Conservation (phyloP, 1,140 invertebrate genomes). For the Carposina sasakii region DNA sequence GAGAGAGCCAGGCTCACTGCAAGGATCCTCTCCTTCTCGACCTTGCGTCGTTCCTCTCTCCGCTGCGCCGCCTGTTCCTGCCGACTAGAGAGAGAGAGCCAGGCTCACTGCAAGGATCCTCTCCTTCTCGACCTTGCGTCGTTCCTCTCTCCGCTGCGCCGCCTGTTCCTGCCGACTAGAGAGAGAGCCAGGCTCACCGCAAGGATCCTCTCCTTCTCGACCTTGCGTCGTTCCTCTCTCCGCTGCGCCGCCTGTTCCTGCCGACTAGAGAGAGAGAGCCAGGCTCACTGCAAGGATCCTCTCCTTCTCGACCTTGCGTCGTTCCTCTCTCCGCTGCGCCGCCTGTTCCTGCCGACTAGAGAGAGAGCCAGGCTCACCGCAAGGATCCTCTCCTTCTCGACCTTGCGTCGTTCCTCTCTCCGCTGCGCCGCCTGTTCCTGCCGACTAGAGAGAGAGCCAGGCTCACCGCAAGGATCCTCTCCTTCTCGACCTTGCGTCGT, state of each 20-base stretch:
- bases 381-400: slow-evolving; percentile 92
- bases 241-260: slow-evolving; percentile 86
- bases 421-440: slow-evolving; percentile 84
- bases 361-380: slow-evolving; percentile 42
- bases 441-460: not conserved
- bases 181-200: slow-evolving; percentile 88
- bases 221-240: slow-evolving; percentile 85
- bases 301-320: slow-evolving; percentile 93
- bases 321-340: slow-evolving; percentile 83
- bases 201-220: slow-evolving; percentile 92
- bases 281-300: slow-evolving; percentile 76
- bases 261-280: slow-evolving; percentile 46
- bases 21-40: slow-evolving; percentile 92
- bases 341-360: slow-evolving; percentile 85
- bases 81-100: slow-evolving; percentile 46
- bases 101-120: slow-evolving; percentile 76
- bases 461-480: slow-evolving; percentile 80
- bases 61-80: slow-evolving; percentile 86
- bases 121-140: slow-evolving; percentile 93
- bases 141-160: slow-evolving; percentile 83
- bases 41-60: slow-evolving; percentile 85
- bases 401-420: slow-evolving; percentile 85
- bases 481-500: slow-evolving; percentile 92
- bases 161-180: slow-evolving; percentile 88
- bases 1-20: slow-evolving; percentile 42